Base-by-base conservation (phyloP, 2,888 invertebrate species). In the Tridacna crocea region DNA sequence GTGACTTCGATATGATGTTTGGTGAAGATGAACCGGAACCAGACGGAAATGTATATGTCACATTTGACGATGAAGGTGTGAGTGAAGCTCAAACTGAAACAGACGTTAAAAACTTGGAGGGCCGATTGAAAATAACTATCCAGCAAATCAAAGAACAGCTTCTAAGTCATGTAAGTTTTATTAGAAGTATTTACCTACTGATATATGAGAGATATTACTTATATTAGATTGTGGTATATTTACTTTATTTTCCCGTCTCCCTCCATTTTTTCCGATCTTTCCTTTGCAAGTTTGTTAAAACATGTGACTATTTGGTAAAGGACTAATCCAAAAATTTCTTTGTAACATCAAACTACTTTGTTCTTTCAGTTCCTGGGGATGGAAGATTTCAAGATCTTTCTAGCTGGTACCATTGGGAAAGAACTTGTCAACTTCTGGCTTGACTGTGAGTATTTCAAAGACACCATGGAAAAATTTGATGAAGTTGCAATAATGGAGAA, bases 401-500 rank as follows among this genome's bases (percentile, higher is more conserved):
- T 94, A 63, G 72, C 79, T n/a, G 91, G 89, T 66, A 94, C 94
- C 10, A 87, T 90, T 11, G 94, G 94, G 36, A 88, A 86, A 47
- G 89, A 92, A 72, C 87, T 94, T 22, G 84, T 92, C 60, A 91
- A 93, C 72, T 94, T 94, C 90, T 94, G 94, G 94, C 79, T 94
- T 24, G 94, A 94, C 85, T 94, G 94, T 87, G 94, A 94, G 82
- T 90, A 91, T 79, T 94, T 91, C 87, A 94, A 94, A 82, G 94
- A 94, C 88, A 88, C 90, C 15, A 93, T 93, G 91, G 93, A 94
- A 74, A 93, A 93, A 72, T 91, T 89, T 87, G 93, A 92, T 83
- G 94, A 94, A 63, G 78, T 88, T 10, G 87, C 90, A 24, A 90
- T 88, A 48, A 90, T 90, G 80, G 93, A 92, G 55, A 90, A 89